Conservation (phyloP, 1,140 invertebrate species). For the Polyergus mexicanus region DNA sequence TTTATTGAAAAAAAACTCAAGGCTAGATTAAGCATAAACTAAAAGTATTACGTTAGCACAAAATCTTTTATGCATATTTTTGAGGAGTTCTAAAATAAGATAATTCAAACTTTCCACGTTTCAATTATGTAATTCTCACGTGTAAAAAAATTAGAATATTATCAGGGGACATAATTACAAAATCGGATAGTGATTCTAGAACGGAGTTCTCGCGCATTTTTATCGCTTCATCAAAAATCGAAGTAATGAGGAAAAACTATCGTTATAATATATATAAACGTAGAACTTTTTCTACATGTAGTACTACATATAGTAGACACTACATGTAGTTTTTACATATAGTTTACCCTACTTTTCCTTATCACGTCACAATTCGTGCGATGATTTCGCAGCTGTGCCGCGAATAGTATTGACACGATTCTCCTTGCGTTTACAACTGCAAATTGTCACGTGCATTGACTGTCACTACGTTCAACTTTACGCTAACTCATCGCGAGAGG, state of each 20-base stretch:
- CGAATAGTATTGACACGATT: conserved; percentile 45
- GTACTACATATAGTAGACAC: no score
- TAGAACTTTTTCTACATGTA: not conserved
- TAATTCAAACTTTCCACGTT: not conserved
- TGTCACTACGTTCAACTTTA: not conserved
- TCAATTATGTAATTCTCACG: not conserved
- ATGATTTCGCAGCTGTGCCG: conserved; percentile 29
- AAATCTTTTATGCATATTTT: not conserved
- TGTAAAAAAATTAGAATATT: not conserved
- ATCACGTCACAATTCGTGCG: conserved; percentile 32
- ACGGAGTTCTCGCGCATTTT: not conserved
- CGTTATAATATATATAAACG: not conserved
- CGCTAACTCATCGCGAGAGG: conserved; percentile 20
- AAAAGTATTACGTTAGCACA: not conserved
- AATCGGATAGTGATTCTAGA: not conserved
- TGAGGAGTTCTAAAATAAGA: not conserved
- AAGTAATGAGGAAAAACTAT: not conserved
- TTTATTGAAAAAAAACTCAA: not conserved
- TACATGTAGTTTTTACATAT: no score
- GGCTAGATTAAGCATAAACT: not conserved
- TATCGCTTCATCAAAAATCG: not conserved
- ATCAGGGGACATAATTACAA: not conserved
- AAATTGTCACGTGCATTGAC: conserved; percentile 33
- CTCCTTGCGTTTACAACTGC: conserved; percentile 21
- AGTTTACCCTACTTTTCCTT: conserved; percentile 59